These are phyloP conservation scores for Hemaris fuciformis DNA, from an alignment of 2,888 invertebrate species.

Conservation along the genomic window DNA sequence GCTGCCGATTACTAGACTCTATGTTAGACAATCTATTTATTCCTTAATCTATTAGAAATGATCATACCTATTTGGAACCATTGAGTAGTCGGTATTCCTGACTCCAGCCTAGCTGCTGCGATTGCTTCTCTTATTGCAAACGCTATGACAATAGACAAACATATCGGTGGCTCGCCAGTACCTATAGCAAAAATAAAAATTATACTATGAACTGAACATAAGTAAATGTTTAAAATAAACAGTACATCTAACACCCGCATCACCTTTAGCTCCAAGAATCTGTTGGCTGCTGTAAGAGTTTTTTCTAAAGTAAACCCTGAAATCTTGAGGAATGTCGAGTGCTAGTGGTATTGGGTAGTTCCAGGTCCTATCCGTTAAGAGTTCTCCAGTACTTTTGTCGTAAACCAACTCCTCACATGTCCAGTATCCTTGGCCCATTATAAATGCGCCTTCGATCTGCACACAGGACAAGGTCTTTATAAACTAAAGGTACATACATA, in stretches of 20 bases:
- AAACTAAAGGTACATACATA: no score
- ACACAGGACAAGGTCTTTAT: no score
- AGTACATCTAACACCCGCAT: no score
- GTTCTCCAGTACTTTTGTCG: constrained; percentile 82
- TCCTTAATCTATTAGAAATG: constrained; percentile 22
- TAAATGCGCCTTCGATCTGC: constrained; percentile 87
- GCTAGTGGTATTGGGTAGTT: constrained; percentile 87
- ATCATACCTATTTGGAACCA: constrained; percentile 82
- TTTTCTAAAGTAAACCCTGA: constrained; percentile 84
- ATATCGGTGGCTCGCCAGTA: constrained; percentile 75
- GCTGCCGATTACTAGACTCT: no score
- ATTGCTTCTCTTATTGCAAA: constrained; percentile 84
- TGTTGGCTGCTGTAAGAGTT: constrained; percentile 82
- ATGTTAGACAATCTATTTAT: no score
- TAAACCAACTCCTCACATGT: constrained; percentile 86
- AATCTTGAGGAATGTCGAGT: constrained; percentile 88
- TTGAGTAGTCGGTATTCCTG: constrained; percentile 67
- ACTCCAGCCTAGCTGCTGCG: constrained; percentile 81
- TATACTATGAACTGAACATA: no score
- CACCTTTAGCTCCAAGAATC: constrained; percentile 85
- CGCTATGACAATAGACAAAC: constrained; percentile 68
- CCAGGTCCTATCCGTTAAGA: constrained; percentile 89
- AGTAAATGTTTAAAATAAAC: no score
- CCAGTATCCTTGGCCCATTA: constrained; percentile 89
- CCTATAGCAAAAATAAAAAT: constrained; percentile 53